Conservation (phyloP, 2,113 vertebrate genomes). For the Channa maculata region DNA sequence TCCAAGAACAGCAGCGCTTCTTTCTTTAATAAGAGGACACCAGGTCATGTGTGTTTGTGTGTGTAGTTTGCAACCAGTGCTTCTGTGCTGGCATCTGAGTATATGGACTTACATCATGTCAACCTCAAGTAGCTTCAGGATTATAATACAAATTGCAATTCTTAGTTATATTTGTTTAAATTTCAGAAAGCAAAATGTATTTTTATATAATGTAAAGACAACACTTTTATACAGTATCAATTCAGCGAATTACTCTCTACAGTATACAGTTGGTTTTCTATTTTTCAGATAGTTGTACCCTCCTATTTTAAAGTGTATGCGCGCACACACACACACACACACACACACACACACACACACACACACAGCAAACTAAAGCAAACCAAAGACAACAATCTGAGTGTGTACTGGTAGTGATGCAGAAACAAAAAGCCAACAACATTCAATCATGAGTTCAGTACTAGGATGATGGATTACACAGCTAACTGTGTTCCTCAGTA, state of each 20-base stretch:
- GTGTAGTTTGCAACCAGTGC: neutral
- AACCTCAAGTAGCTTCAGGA: no score
- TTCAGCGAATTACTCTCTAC: no score
- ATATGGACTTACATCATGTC: no score
- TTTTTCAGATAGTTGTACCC: no score
- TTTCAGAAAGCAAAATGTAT: no score
- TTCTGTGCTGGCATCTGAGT: neutral
- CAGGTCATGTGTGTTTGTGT: slow-evolving; percentile 27
- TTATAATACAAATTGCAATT: no score
- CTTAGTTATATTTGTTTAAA: no score
- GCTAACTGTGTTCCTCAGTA: neutral
- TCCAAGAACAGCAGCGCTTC: slow-evolving; percentile 52
- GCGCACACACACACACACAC: neutral
- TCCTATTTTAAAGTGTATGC: neutral
- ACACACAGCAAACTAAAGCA: neutral
- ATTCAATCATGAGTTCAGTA: neutral
- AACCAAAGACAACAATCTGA: neutral
- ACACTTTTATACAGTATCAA: no score
- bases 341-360: no score
- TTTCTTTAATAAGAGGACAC: slow-evolving; percentile 27
- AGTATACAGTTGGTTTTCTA: no score
- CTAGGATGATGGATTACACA: neutral
- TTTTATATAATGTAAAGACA: no score
- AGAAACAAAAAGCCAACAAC: neutral
- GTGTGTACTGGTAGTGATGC: neutral